Evolutionary conservation across 2,888 invertebrate species (phyloP), one percentile per base, ranked within the genome.

Genomic region (Schizaphis graminum): DNA sequence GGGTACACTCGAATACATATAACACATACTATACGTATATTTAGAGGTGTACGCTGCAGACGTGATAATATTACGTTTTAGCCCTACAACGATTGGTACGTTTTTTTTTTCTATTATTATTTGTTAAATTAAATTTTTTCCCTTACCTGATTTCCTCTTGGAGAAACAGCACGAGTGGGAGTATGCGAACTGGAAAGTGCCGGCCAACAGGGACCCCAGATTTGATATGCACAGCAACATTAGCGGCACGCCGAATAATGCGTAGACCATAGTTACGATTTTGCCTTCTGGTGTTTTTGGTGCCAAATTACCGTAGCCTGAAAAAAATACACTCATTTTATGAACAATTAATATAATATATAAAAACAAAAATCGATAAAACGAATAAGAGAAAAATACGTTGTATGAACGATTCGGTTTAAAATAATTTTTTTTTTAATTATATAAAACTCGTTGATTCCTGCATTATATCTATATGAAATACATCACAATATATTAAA

Each of bases 221-320:
- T 98, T 98, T 28, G 98, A 98, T 95, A 98, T 96, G 95, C 98
- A 98, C 93, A 98, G 97, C 95, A 98, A 96, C 96, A 98, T 98
- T 94, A 98, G 96, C 11, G 98, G 98, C 91, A 98, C 98, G 28
- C 98, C 98, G 94, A 98, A 97, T 94, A 98, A 97, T 35, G 98
- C 98, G 96, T 98, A 98, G 84, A 98, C 96, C 95, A 98, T 98
- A 10, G 98, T 98, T 41, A 98, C 97, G 56, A 98, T 97, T 96
- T 98, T 97, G 10, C 98, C 98, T 56, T 97, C 97, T 28, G 98
- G 97, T 26, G 98, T 98, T 95, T 97, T 97, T 0, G 98, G 98
- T 4, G 98, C 97, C 49, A 98, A 97, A 96, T 98, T 98, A 91
- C 98, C 98, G 96, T 98, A 98, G 95, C 98, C 98, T 98, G 11